Evolutionary conservation across 2,113 vertebrate genomes (phyloP).

Genomic region (Otolemur garnettii): DNA sequence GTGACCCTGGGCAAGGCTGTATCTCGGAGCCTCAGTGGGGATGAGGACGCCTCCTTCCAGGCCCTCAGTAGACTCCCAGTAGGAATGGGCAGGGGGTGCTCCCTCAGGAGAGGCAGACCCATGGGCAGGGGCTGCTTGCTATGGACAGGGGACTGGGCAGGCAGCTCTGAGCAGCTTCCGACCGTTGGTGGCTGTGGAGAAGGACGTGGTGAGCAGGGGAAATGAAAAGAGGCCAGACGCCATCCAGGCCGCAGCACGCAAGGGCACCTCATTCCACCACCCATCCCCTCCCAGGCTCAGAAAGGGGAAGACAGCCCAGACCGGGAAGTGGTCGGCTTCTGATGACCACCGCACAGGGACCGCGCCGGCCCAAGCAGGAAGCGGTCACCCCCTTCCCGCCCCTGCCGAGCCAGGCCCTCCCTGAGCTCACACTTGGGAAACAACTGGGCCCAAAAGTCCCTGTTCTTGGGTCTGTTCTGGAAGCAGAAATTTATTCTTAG

Average conservation of each 20-base stretch:
- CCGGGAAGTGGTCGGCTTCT: slow-evolving; percentile 93
- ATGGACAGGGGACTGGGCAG: neutral
- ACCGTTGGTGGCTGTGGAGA: slow-evolving; percentile 76
- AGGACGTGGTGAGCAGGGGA: slow-evolving; percentile 15
- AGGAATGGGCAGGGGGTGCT: neutral
- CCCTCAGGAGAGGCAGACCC: neutral
- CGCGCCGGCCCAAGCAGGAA: slow-evolving; percentile 79
- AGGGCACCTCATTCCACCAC: slow-evolving; percentile 80
- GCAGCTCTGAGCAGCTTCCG: slow-evolving; percentile 74
- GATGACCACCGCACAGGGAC: slow-evolving; percentile 87
- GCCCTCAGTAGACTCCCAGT: neutral
- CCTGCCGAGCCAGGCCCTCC: slow-evolving; percentile 20
- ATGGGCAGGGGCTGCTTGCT: neutral
- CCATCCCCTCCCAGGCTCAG: slow-evolving; percentile 85
- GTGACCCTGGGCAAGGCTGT: neutral
- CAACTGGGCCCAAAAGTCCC: slow-evolving; percentile 77
- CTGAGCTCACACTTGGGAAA: slow-evolving; percentile 72
- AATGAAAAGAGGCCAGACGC: slow-evolving; percentile 83
- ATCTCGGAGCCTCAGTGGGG: neutral
- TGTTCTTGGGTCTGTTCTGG: neutral
- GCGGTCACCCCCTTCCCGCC: slow-evolving; percentile 67
- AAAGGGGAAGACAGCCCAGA: slow-evolving; percentile 90
- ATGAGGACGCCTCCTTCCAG: fast-evolving
- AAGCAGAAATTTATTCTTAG: slow-evolving; percentile 66
- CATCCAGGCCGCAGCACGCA: slow-evolving; percentile 89